Conservation (phyloP, 2,797 vertebrate genomes). For the Tragelaphus eurycerus region DNA sequence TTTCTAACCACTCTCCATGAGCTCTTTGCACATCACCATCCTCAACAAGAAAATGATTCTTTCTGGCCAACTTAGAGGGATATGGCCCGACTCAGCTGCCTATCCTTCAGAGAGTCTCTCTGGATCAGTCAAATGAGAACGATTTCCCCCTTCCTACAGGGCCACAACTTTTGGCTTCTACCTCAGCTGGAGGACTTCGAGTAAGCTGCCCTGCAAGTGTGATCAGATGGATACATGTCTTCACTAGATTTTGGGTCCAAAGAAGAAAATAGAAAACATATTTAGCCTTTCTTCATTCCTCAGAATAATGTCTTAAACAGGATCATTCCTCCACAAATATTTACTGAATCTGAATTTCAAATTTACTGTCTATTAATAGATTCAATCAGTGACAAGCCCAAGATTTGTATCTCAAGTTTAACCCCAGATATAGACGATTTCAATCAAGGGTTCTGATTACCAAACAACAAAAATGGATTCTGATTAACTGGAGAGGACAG, state of each 20-base stretch:
- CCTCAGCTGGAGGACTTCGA: fast-evolving
- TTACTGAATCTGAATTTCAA: constrained; percentile 31
- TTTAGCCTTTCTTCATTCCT: neutral
- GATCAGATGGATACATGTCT: neutral
- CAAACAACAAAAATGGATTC: neutral
- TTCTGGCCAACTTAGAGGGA: neutral
- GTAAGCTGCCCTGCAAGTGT: fast-evolving
- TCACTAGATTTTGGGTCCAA: neutral
- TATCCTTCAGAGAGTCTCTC: neutral
- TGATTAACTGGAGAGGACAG: neutral
- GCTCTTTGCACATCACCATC: neutral
- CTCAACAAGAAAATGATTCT: neutral
- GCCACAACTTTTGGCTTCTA: neutral
- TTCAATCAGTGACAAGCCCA: neutral
- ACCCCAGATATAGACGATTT: neutral
- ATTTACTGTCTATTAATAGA: constrained; percentile 6
- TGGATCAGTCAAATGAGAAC: neutral
- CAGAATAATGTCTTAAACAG: neutral
- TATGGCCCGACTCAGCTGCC: fast-evolving
- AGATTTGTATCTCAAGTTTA: neutral
- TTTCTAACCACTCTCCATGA: neutral
- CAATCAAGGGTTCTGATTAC: neutral
- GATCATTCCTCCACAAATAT: neutral
- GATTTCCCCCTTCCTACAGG: fast-evolving
- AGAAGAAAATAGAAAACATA: neutral